A percentile compares a stretch with the other conserved stretches of the same genome.
These are phyloP conservation scores for Aulostomus chinensis DNA, from an alignment of 2,797 vertebrate genomes.

Conservation along the genomic window DNA sequence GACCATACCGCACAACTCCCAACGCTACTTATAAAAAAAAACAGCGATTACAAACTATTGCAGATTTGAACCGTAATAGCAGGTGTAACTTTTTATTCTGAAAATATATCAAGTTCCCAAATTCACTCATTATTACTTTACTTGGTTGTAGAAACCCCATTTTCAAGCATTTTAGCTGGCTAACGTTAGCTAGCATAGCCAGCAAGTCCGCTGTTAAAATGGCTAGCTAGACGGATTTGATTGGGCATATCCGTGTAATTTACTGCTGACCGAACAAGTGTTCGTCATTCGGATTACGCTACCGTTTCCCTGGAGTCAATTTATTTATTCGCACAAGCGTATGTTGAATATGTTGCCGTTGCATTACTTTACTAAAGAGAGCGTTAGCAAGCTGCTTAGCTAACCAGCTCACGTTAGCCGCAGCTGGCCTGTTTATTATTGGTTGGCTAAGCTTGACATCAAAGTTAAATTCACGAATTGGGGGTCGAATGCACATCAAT, in stretches of 20 bases:
- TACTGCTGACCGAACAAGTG: too few relatives aligned
- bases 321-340: accelerated
- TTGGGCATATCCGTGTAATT: too few relatives aligned
- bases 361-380: background rate
- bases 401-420: slow-evolving; percentile 45
- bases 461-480: slow-evolving; percentile 20
- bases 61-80: too few relatives aligned
- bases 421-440: slow-evolving; percentile 72
- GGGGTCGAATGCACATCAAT: background rate
- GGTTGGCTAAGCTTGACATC: slow-evolving; percentile 33
- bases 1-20: background rate
- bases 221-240: background rate
- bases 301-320: accelerated
- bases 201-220: slow-evolving; percentile 24
- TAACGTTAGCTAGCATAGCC: slow-evolving; percentile 25
- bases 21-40: background rate
- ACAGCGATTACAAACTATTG: too few relatives aligned
- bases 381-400: slow-evolving; percentile 37
- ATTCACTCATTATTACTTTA: background rate
- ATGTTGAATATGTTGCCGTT: background rate
- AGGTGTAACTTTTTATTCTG: too few relatives aligned
- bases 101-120: too few relatives aligned
- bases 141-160: slow-evolving; percentile 9
- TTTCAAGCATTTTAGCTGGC: slow-evolving; percentile 14
- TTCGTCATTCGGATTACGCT: accelerated